Evolutionary conservation across 2,888 invertebrate species (phyloP), one percentile per base, ranked within the genome.

Genomic region (Acleris emargana): DNA sequence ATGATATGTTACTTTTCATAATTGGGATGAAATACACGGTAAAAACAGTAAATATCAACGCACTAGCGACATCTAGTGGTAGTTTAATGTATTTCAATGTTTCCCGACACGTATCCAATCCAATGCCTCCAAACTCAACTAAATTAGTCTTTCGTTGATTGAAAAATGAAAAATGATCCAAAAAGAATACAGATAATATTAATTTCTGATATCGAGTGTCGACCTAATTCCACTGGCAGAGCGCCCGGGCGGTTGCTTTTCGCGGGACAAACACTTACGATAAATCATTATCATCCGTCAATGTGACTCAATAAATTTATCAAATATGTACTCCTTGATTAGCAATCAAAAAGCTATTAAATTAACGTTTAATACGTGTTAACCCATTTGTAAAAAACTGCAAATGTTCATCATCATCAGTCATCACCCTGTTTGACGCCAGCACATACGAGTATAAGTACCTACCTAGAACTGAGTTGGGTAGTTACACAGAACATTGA

Each of bases 241-340:
- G 45, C 60, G 73, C 74, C 74, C 64, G 50, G 62, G 7, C 42
- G 63, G n/a, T 16, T 13, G 43, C 55, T 60, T 58, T 62, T 45
- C 62, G 55, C 58, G 58, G 38, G 57, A 58, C 54, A 18, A 62
- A 22, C 50, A 58, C 45, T 45, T 63, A 45, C 55, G 63, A 63
- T 63, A 63, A 59, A 59, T 59, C 43, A 55, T 59, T 74, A 75
- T 73, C 76, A 78, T 76, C 75, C 72, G 70, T 80, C 77, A 76
- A 72, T 73, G 51, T 66, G 66, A 57, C 67, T 59, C 6, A 28
- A 49, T 38, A 38, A 61, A 43, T 17, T 67, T 63, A 63, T 58
- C 54, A 61, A 59, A 59, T 62, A 55, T 38, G n/a, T 25, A 43
- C 42, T 60, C 20, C 50, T 61, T 66, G 47, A 51, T 66, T 61